Evolutionary conservation across 2,888 invertebrate species (phyloP).

Genomic region (Xanthorhoe spadicearia): DNA sequence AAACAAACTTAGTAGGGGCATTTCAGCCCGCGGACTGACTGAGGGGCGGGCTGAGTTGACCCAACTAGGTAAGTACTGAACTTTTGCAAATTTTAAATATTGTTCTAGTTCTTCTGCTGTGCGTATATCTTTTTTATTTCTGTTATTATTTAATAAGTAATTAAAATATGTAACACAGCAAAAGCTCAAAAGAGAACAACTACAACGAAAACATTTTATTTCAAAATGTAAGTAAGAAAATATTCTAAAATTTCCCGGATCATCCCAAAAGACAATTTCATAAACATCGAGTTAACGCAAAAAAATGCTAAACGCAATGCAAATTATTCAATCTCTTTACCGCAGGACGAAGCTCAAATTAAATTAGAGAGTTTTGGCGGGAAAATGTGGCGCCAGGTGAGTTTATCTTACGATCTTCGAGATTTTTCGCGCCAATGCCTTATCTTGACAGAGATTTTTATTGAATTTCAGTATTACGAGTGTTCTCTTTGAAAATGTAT

Average conservation of each 20-base stretch:
- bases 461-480: constrained; percentile 4
- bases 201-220: background rate
- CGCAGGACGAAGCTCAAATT: constrained; percentile 28
- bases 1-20: no score
- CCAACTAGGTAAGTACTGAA: no score
- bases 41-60: no score
- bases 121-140: no score
- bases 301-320: constrained; percentile 31
- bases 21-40: no score
- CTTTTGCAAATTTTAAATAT: no score
- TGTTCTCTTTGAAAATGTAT: background rate
- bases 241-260: constrained; percentile 4
- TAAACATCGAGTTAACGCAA: constrained; percentile 15
- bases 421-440: constrained; percentile 24
- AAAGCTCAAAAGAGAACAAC: no score
- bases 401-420: constrained; percentile 25
- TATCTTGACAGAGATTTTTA: constrained; percentile 14
- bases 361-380: constrained; percentile 33
- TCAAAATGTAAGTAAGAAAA: background rate
- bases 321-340: constrained; percentile 36
- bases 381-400: constrained; percentile 31
- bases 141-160: no score
- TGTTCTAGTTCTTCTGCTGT: no score
- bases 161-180: no score
- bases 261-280: constrained; percentile 20